These are phyloP conservation scores for Pseudochaenichthys georgianus DNA, from an alignment of 2,797 vertebrate genomes.

Conservation along the genomic window DNA sequence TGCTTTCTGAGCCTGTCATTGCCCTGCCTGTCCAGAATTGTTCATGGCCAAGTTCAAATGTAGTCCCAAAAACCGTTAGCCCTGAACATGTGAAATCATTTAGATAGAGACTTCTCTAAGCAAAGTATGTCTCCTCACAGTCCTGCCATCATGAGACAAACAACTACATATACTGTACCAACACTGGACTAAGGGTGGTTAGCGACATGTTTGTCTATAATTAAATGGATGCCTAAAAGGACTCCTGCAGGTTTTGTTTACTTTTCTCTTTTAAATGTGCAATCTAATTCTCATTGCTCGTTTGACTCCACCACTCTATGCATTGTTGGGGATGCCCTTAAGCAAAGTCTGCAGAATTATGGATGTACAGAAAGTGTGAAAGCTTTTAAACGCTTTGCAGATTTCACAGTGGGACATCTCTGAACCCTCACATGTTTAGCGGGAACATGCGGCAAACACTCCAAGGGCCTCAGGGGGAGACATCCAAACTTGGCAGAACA, in stretches of 20 bases:
- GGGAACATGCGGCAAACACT: neutral
- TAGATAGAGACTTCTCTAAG: neutral
- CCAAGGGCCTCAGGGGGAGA: neutral
- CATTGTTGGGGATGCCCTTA: neutral
- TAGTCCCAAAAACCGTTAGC: neutral
- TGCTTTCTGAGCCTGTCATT: neutral
- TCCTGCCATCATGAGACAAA: neutral
- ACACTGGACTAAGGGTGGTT: neutral
- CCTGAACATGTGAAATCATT: neutral
- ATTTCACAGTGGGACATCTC: neutral
- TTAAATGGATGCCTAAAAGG: neutral
- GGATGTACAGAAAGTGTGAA: neutral
- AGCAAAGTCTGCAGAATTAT: conserved; percentile 1
- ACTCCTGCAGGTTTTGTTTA: neutral
- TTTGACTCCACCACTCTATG: neutral
- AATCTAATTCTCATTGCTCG: neutral
- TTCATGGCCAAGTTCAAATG: neutral
- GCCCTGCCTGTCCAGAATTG: neutral
- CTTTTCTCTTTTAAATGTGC: neutral
- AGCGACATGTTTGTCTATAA: neutral
- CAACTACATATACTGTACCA: accelerated
- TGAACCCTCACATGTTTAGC: neutral
- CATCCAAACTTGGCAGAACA: neutral
- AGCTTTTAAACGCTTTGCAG: neutral
- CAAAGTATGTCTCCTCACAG: neutral